These are phyloP conservation scores for Hozukius guyotensis DNA, from an alignment of 2,797 vertebrate genomes.

Conservation along the genomic window DNA sequence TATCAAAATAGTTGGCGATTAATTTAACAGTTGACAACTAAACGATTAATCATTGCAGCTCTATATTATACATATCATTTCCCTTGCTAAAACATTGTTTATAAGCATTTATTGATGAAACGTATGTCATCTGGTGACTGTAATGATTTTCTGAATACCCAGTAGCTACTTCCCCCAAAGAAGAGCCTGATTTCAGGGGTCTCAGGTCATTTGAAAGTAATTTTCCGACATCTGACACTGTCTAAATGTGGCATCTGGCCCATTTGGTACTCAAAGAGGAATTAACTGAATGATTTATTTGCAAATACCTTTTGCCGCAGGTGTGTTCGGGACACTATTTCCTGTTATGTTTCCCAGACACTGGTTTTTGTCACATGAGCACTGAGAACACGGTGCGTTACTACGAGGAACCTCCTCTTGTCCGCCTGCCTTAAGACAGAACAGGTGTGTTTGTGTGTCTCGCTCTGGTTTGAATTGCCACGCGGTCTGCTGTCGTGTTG, in stretches of 20 bases:
- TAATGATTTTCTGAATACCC: not conserved
- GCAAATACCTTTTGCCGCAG: constrained; percentile 26
- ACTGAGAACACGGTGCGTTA: constrained; percentile 30
- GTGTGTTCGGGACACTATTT: constrained; percentile 33
- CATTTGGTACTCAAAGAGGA: constrained; percentile 29
- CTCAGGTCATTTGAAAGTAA: not conserved
- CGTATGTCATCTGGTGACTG: too few relatives aligned
- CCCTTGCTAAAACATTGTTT: fast-evolving
- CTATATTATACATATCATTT: not conserved
- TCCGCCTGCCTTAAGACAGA: constrained; percentile 68
- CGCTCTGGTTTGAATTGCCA: constrained; percentile 18
- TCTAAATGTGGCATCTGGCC: not conserved
- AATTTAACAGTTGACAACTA: too few relatives aligned
- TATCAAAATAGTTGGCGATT: too few relatives aligned
- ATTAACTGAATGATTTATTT: constrained; percentile 3
- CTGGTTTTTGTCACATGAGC: constrained; percentile 55
- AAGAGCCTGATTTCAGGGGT: not conserved
- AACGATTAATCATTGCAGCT: too few relatives aligned
- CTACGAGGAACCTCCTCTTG: constrained; percentile 49
- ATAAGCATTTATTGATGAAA: too few relatives aligned
- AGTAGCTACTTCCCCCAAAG: not conserved
- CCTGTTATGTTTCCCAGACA: constrained; percentile 55
- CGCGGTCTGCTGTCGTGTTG: constrained; percentile 54
- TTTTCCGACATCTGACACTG: not conserved
- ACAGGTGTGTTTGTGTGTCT: constrained; percentile 54